Evolutionary conservation across 2,797 vertebrate genomes (phyloP).

Genomic region (Lemur catta): DNA sequence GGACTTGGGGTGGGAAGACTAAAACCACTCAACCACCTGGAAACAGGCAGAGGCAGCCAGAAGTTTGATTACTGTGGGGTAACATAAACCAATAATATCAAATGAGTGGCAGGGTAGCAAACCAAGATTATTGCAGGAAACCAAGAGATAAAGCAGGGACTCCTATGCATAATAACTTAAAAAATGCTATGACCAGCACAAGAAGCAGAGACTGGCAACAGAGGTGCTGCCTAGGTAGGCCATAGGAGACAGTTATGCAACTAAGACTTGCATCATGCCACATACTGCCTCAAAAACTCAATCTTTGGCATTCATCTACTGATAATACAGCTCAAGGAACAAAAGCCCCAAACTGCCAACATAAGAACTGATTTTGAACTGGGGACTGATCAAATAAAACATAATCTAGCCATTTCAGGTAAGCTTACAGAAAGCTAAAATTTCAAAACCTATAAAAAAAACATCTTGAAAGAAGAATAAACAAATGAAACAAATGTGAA

Average conservation of each 20-base stretch:
- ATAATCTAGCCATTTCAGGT: neutral
- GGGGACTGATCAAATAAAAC: conserved; percentile 9
- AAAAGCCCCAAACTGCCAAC: neutral
- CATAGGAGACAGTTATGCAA: neutral
- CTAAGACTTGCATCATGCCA: neutral
- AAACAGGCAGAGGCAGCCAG: neutral
- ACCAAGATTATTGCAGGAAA: neutral
- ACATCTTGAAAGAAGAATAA: neutral
- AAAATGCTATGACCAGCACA: neutral
- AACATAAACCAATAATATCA: neutral
- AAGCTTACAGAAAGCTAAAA: neutral
- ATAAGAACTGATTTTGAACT: neutral
- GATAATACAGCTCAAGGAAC: neutral
- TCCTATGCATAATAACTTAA: neutral
- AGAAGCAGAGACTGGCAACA: neutral
- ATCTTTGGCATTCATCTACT: neutral
- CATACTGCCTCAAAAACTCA: neutral
- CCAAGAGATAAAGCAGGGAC: neutral
- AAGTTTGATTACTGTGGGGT: neutral
- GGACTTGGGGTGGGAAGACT: neutral
- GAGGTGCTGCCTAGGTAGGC: neutral
- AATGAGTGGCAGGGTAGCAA: neutral
- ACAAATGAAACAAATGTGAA: conserved; percentile 14
- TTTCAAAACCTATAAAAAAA: neutral
- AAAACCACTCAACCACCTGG: neutral